Evolutionary conservation across 2,888 invertebrate species (phyloP).

Genomic region (Lasioglossum lativentre): DNA sequence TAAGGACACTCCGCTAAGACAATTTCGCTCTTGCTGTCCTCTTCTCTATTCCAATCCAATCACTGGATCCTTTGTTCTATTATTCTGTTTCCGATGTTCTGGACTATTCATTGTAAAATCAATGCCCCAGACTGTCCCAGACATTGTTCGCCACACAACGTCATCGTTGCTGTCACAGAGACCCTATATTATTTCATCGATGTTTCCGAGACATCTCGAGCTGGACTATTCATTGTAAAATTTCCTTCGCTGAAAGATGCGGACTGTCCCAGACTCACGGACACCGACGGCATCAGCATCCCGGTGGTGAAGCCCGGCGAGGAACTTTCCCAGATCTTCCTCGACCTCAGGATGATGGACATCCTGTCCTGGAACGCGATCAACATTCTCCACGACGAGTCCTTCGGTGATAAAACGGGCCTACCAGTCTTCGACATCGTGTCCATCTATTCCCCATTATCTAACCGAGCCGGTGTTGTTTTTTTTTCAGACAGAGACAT

Average conservation of each 20-base stretch:
- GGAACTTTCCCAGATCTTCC: slow-evolving; percentile 91
- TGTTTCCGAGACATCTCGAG: not conserved
- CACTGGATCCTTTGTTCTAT: not conserved
- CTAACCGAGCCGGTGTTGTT: not conserved
- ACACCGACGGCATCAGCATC: slow-evolving; percentile 89
- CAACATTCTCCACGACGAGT: slow-evolving; percentile 90
- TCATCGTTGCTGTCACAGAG: not conserved
- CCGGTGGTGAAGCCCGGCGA: slow-evolving; percentile 89
- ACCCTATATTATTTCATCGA: not conserved
- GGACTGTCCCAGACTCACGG: slow-evolving; percentile 91
- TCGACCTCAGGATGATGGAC: slow-evolving; percentile 89
- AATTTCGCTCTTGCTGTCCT: not conserved
- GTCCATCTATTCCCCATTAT: not conserved
- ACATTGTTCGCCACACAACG: not conserved
- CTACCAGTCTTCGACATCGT: not conserved
- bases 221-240: too few species aligned
- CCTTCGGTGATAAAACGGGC: slow-evolving; percentile 86
- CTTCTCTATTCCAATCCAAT: not conserved
- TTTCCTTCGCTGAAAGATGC: slow-evolving; percentile 85
- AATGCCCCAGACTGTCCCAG: not conserved
- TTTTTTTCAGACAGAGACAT: slow-evolving; percentile 87
- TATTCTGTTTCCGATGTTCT: not conserved
- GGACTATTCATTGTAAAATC: not conserved
- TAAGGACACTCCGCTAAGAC: not conserved
- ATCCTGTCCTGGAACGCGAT: slow-evolving; percentile 90